phyloP scores from a whole-genome alignment of 2,113 vertebrate genomes.

The Saguinus imperator region DNA sequence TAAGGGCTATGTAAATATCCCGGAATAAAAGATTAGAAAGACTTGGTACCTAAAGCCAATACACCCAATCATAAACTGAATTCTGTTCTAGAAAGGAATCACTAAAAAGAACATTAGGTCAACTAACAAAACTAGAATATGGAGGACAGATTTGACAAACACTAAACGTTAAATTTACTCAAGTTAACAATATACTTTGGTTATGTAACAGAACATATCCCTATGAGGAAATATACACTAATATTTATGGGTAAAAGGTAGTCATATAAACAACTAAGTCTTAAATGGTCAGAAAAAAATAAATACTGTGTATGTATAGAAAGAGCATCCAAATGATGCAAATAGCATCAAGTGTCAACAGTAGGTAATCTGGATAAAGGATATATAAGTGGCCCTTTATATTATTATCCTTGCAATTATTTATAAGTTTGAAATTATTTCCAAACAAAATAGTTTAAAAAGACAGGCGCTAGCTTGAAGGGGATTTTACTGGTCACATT shows the following conservation, averaged over 20 bases:
- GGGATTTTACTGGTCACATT: neutral
- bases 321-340: neutral
- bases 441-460: neutral
- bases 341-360: neutral
- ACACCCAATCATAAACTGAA: neutral
- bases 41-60: neutral
- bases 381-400: neutral
- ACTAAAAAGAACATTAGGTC: neutral
- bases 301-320: neutral
- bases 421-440: slow-evolving; percentile 1
- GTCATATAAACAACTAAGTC: neutral
- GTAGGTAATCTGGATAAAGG: neutral
- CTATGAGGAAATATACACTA: neutral
- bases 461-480: neutral
- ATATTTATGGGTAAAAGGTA: neutral
- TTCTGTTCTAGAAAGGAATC: neutral
- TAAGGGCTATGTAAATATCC: neutral
- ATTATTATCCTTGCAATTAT: neutral
- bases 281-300: neutral
- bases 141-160: neutral
- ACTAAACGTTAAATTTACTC: neutral
- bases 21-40: neutral
- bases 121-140: neutral
- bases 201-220: neutral
- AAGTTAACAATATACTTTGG: neutral